Base-by-base conservation (phyloP, 2,888 invertebrate species). In the Drosophila paramelanica region DNA sequence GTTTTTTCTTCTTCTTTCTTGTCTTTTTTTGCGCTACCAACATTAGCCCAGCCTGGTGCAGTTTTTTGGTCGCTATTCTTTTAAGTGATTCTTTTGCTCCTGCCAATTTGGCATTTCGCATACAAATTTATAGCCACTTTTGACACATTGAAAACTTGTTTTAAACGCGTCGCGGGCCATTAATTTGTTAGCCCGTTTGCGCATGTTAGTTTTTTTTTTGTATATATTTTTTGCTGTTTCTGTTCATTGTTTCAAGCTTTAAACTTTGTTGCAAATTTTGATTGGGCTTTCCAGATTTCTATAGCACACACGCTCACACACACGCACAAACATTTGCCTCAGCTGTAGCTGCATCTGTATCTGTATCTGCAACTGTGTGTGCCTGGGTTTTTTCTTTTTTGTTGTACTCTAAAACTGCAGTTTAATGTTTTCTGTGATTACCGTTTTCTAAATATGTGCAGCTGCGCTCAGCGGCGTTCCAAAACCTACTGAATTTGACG, bases 401-500 rank as follows among this genome's bases (percentile, higher is more conserved):
- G 58, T 52, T 55, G 46, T 42, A 42, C 45, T 49, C 20, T 11
- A 52, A 47, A 64, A 64, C 58, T 68, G 58, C 74, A 73, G 69
- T 43, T 60, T 57, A 53, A 13, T 43, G 46, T 45, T 62, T 49
- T 52, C 56, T 77, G 57, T 66, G 59, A 67, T 76, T 86, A 82
- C 82, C 82, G 76, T 76, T 73, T 56, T 65, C 66, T 66, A 67
- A 59, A 74, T 70, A 62, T 77, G 59, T 79, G 79, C 89, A 79
- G 86, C 90, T 90, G 89, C 87, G 83, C 89, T 79, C 81, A 81
- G 78, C 89, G 90, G 89, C 81, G 89, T 88, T 89, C 86, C 75
- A 89, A 91, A 88, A 86, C 88, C 80, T 87, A 90, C 90, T 85
- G 73, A 84, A 45, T 86, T 76, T 56, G 52, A 60, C 47, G 53